These are phyloP conservation scores for Mythimna ferrago DNA, from an alignment of 2,888 invertebrate genomes.

Conservation along the genomic window DNA sequence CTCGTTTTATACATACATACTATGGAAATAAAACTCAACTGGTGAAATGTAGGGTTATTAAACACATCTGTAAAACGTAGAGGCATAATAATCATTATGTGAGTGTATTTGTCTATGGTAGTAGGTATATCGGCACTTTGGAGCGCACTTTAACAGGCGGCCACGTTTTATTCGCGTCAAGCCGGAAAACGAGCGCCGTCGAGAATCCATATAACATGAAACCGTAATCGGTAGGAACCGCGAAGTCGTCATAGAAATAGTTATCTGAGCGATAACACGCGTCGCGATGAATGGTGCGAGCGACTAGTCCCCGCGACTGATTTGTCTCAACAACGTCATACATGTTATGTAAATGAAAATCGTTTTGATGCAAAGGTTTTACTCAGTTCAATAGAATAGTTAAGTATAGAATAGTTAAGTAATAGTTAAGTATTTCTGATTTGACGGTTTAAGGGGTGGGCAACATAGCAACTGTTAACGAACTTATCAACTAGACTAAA, in stretches of 20 bases:
- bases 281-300: conserved; percentile 8
- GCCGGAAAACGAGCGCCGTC: not conserved
- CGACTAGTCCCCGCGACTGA: conserved; percentile 34
- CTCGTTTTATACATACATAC: not conserved
- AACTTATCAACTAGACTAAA: not conserved
- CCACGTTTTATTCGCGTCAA: conserved; percentile 10
- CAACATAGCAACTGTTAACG: not conserved
- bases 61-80: not conserved
- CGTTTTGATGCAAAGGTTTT: not conserved
- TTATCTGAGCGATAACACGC: conserved; percentile 40
- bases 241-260: conserved; percentile 43
- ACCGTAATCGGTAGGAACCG: conserved; percentile 6
- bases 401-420: too few species aligned
- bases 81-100: not conserved
- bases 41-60: not conserved
- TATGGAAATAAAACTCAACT: not conserved
- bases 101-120: not conserved
- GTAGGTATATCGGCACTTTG: not conserved
- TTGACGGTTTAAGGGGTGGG: conserved; percentile 3
- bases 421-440: conserved; percentile 10
- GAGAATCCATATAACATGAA: not conserved
- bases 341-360: conserved; percentile 24
- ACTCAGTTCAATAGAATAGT: not conserved
- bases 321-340: conserved; percentile 5
- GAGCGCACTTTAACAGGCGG: not conserved